Evolutionary conservation across 1,140 invertebrate genomes (phyloP).

Genomic region (Bombus terrestris): DNA sequence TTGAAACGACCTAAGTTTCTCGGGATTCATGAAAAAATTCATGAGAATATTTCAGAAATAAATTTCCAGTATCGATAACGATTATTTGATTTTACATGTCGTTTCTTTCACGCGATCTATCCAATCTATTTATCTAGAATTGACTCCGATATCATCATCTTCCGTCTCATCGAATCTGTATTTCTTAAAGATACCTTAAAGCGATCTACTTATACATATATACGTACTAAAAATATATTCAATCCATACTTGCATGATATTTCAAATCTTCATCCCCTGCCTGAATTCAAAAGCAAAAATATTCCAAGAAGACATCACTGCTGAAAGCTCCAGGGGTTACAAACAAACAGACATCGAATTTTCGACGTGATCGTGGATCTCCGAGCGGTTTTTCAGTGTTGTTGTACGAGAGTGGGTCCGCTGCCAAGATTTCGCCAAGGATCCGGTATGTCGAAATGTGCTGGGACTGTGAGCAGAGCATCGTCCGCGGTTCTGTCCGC

Average conservation of each 20-base stretch:
- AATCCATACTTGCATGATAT: neutral
- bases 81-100: no score
- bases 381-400: slow-evolving; percentile 72
- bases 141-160: neutral
- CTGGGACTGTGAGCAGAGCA: slow-evolving; percentile 87
- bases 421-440: slow-evolving; percentile 79
- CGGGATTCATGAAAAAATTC: neutral
- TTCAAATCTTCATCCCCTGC: neutral
- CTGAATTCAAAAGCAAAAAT: neutral
- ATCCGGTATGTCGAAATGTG: slow-evolving; percentile 87
- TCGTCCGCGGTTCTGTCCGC: slow-evolving; percentile 85
- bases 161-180: neutral
- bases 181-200: neutral
- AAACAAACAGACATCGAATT: slow-evolving; percentile 23
- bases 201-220: neutral
- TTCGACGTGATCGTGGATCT: slow-evolving; percentile 29
- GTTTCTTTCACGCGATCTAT: neutral
- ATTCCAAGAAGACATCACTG: neutral
- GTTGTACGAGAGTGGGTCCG: slow-evolving; percentile 78
- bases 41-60: neutral
- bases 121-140: neutral
- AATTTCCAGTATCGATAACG: neutral
- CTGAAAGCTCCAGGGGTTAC: neutral
- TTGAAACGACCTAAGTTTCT: neutral
- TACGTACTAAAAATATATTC: neutral